phyloP scores from a whole-genome alignment of 2,888 invertebrate species.

The Monoplex corrugatus region DNA sequence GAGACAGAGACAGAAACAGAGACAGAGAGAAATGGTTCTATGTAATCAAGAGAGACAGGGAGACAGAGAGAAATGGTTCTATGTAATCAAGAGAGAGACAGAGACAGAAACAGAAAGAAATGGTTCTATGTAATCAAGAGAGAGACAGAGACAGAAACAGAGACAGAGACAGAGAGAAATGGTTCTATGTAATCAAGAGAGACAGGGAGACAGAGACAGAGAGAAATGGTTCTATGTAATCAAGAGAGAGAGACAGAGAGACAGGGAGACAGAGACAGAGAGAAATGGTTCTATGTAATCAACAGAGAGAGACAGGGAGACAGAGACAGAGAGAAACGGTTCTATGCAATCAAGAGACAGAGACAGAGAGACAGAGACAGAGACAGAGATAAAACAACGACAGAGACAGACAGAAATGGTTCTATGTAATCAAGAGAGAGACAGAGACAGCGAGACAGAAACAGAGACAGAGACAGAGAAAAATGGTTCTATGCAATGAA shows the following conservation, averaged over 20 bases:
- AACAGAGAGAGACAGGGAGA: not conserved
- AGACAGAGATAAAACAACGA: not conserved
- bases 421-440: too few species aligned
- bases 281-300: too few species aligned
- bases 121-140: too few species aligned
- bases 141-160: not conserved
- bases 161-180: not conserved
- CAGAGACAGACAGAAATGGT: not conserved
- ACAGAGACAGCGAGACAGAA: not conserved
- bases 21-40: too few species aligned
- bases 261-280: not conserved
- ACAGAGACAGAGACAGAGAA: not conserved
- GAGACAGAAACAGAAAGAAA: too few species aligned
- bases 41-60: too few species aligned
- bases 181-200: not conserved
- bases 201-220: not conserved
- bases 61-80: too few species aligned
- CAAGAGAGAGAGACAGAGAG: not conserved
- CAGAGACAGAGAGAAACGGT: not conserved
- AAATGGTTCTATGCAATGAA: not conserved
- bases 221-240: too few species aligned
- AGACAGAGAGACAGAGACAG: not conserved
- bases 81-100: too few species aligned
- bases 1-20: too few species aligned
- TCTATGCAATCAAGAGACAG: not conserved